A percentile compares a stretch with the other conserved stretches of the same genome.
phyloP scores from a whole-genome alignment of 2,888 invertebrate genomes.

The Clanis bilineata region DNA sequence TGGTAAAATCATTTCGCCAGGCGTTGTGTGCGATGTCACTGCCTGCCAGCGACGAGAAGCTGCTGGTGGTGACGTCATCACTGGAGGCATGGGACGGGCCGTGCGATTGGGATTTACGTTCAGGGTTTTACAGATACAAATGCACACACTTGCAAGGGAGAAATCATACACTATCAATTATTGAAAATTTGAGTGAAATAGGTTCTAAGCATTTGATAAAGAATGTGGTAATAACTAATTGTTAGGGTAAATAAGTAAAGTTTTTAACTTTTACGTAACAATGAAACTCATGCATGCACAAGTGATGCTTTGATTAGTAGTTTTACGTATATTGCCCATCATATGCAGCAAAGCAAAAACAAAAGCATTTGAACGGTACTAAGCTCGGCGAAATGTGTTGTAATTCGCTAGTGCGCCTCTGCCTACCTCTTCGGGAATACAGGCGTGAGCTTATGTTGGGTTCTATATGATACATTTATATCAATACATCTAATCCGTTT shows the following conservation, averaged over 20 bases:
- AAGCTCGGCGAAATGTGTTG: too few species aligned
- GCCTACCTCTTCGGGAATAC: too few species aligned
- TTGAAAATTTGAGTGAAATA: background rate
- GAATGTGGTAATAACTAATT: background rate
- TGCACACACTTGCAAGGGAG: slow-evolving; percentile 56
- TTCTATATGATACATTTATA: too few species aligned
- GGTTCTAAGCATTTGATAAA: background rate
- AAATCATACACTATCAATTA: slow-evolving; percentile 15
- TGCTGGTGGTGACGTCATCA: slow-evolving; percentile 73
- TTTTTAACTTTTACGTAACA: background rate
- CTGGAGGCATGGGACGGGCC: slow-evolving; percentile 67
- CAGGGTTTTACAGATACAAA: slow-evolving; percentile 70
- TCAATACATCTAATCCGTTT: too few species aligned
- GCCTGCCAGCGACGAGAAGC: slow-evolving; percentile 67
- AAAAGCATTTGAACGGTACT: too few species aligned
- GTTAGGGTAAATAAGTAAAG: background rate
- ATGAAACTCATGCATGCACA: background rate
- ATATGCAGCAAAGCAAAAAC: background rate
- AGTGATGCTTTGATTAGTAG: background rate
- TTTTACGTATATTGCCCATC: background rate
- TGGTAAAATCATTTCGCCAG: slow-evolving; percentile 72
- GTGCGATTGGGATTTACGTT: slow-evolving; percentile 64
- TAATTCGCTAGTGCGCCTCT: too few species aligned
- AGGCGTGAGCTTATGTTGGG: too few species aligned
- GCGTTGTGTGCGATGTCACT: slow-evolving; percentile 67